These are phyloP conservation scores for Diachasmimorpha longicaudata DNA, from an alignment of 1,140 invertebrate genomes.

Conservation along the genomic window DNA sequence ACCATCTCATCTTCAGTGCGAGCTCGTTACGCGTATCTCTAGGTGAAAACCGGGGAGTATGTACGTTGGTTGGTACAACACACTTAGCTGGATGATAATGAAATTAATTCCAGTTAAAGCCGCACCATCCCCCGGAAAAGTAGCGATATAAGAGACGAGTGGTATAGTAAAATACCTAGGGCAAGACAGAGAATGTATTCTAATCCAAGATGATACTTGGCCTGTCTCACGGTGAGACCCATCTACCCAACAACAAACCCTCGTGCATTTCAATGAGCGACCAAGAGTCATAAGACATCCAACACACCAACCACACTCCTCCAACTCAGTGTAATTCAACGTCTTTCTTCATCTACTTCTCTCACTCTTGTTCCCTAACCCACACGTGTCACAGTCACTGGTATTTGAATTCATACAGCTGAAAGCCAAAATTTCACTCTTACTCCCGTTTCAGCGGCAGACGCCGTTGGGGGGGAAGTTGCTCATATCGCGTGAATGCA, in stretches of 20 bases:
- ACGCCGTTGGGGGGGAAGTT: background rate
- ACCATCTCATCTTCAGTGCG: no score
- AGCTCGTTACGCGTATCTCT: no score
- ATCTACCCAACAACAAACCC: background rate
- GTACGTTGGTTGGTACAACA: background rate
- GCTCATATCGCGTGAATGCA: background rate
- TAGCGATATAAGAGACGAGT: background rate
- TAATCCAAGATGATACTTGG: background rate
- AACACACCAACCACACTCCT: background rate
- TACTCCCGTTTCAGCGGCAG: background rate
- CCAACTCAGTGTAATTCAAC: background rate
- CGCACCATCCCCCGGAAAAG: background rate
- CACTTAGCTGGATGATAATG: background rate
- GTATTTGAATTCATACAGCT: background rate
- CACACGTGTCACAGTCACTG: background rate
- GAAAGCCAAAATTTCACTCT: background rate
- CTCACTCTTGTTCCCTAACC: background rate
- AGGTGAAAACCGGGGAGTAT: no score
- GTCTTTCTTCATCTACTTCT: background rate
- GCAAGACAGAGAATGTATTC: background rate
- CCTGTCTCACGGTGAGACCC: background rate
- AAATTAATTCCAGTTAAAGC: background rate
- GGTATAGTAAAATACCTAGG: background rate
- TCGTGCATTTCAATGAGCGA: background rate
- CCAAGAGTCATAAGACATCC: background rate